Evolutionary conservation across 2,888 invertebrate genomes (phyloP).

Genomic region (Oligia latruncula): DNA sequence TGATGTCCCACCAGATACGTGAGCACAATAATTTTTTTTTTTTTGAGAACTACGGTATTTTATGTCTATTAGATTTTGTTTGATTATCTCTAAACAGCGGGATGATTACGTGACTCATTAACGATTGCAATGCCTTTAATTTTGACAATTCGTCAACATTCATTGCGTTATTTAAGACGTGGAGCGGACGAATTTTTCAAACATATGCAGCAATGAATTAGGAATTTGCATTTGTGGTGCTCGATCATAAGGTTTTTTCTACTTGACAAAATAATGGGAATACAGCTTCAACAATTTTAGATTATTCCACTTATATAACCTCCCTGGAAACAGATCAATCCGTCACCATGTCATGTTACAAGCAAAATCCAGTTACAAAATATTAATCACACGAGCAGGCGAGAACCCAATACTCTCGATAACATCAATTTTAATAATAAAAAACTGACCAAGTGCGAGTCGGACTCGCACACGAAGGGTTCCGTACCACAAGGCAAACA

Average conservation of each 20-base stretch:
- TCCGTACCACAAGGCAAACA: too few relatives aligned
- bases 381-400: constrained; percentile 45
- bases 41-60: neutral
- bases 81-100: neutral
- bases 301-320: neutral
- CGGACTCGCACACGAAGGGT: too few relatives aligned
- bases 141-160: neutral
- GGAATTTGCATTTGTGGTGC: neutral
- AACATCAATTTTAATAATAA: constrained; percentile 43
- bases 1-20: constrained; percentile 89
- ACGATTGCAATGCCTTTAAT: neutral
- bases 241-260: neutral
- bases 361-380: constrained; percentile 42
- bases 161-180: neutral
- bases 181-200: neutral
- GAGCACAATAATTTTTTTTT: constrained; percentile 66
- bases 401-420: constrained; percentile 32
- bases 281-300: neutral
- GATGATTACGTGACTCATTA: neutral
- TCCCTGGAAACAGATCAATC: constrained; percentile 16
- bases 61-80: neutral
- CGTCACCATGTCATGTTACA: constrained; percentile 30
- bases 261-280: neutral
- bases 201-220: neutral
- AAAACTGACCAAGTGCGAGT: neutral